phyloP scores from a whole-genome alignment of 2,797 vertebrate species.

The Spinibarbus caldwelli region DNA sequence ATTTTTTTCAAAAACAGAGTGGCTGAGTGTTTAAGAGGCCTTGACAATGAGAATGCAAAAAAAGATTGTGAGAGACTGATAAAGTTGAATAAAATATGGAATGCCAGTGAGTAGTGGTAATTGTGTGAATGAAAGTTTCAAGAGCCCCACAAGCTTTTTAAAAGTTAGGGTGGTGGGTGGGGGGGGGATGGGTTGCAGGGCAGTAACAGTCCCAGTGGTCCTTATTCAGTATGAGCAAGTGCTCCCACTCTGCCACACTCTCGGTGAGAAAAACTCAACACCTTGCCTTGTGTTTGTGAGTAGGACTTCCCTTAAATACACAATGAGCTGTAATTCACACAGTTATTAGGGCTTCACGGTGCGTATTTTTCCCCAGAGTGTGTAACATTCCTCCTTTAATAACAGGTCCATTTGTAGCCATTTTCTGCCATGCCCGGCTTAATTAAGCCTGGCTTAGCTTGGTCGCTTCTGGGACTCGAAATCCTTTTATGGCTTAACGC shows the following conservation, averaged over 20 bases:
- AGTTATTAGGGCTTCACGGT: conserved; percentile 62
- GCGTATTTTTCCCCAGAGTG: conserved; percentile 46
- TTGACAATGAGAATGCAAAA: conserved; percentile 33
- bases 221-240: conserved; percentile 71
- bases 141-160: conserved; percentile 37
- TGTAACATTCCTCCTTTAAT: conserved; percentile 68
- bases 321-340: conserved; percentile 80
- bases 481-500: conserved; percentile 38
- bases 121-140: conserved; percentile 41
- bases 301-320: conserved; percentile 64
- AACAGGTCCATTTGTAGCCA: conserved; percentile 62
- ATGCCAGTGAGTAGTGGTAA: conserved; percentile 10
- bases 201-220: conserved; percentile 56
- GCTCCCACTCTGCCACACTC: conserved; percentile 65
- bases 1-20: conserved; percentile 35
- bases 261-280: conserved; percentile 74
- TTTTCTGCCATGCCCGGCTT: conserved; percentile 43
- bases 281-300: conserved; percentile 69
- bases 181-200: conserved; percentile 2
- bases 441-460: conserved; percentile 43
- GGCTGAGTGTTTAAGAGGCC: conserved; percentile 25
- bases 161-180: conserved; percentile 15
- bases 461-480: conserved; percentile 41
- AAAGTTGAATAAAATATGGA: conserved; percentile 41
- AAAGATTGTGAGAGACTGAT: conserved; percentile 33